A percentile compares a stretch with the other conserved stretches of the same genome.
phyloP scores from a whole-genome alignment of 2,888 invertebrate genomes.

The Machimus rusticus region DNA sequence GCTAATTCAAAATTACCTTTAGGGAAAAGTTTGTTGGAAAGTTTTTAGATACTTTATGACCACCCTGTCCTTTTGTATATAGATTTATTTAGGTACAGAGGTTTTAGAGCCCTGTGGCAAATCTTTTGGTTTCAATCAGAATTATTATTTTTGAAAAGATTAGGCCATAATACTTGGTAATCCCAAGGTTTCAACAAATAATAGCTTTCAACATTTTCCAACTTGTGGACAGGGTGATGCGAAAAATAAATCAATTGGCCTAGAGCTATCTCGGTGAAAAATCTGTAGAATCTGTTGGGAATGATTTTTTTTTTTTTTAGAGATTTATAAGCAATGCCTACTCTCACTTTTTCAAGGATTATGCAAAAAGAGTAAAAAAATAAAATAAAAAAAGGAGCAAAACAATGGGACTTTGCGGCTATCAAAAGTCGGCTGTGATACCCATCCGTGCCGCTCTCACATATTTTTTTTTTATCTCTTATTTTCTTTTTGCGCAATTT shows the following conservation, averaged over 20 bases:
- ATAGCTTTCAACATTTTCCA: not conserved
- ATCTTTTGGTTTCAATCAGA: not conserved
- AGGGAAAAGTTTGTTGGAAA: not conserved
- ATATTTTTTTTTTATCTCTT: not conserved
- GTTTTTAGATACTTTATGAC: not conserved
- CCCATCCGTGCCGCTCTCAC: not conserved
- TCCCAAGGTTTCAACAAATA: not conserved
- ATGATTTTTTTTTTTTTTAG: not conserved
- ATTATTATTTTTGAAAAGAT: not conserved
- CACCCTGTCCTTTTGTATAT: not conserved
- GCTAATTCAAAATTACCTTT: not conserved
- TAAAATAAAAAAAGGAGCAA: not conserved
- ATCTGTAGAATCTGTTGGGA: not conserved
- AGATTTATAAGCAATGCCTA: not conserved
- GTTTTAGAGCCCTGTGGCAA: not conserved
- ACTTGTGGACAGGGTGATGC: not conserved
- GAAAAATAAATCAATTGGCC: not conserved
- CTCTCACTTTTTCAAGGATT: not conserved
- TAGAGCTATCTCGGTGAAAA: not conserved
- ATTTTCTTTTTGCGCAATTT: not conserved
- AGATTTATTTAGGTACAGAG: no score
- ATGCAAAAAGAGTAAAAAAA: not conserved
- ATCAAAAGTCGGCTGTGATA: slow-evolving; percentile 6
- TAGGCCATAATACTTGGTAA: not conserved
- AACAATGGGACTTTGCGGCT: not conserved